Conservation (phyloP, 1,140 invertebrate genomes). For the Samia ricini region DNA sequence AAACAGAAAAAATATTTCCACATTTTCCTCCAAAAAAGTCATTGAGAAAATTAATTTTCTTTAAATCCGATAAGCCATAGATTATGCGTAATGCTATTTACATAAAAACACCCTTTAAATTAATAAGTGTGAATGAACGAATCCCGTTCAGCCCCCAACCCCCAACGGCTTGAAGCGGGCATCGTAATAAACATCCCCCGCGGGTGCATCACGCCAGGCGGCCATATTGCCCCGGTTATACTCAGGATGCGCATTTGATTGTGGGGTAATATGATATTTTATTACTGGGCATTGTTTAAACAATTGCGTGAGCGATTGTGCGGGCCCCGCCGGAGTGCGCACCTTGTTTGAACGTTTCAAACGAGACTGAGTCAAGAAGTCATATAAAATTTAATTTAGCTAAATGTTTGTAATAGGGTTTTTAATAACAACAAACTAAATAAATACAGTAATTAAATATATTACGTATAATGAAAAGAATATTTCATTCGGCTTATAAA, state of each 20-base stretch:
- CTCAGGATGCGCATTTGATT: slow-evolving; percentile 54
- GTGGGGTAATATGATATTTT: slow-evolving; percentile 57
- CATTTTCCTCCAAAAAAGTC: too few relatives aligned
- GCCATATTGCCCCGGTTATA: slow-evolving; percentile 30
- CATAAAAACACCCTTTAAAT: neutral
- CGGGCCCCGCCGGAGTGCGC: slow-evolving; percentile 38
- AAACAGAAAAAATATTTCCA: too few relatives aligned
- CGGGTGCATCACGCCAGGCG: neutral
- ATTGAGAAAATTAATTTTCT: slow-evolving; percentile 3
- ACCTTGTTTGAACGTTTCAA: slow-evolving; percentile 53
- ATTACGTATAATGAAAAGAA: too few relatives aligned
- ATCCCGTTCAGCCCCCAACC: neutral
- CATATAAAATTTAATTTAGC: neutral
- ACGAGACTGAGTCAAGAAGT: slow-evolving; percentile 15
- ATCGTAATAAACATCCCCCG: neutral
- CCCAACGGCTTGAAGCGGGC: neutral
- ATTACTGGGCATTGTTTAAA: slow-evolving; percentile 63
- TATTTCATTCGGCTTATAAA: too few relatives aligned
- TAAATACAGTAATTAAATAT: too few relatives aligned
- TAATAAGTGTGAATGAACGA: neutral
- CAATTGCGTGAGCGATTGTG: slow-evolving; percentile 69
- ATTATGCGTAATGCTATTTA: neutral
- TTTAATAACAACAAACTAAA: too few relatives aligned
- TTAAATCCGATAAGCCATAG: neutral
- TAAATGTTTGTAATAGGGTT: too few relatives aligned